Evolutionary conservation across 2,888 invertebrate genomes (phyloP).

Genomic region (Congeria kusceri): DNA sequence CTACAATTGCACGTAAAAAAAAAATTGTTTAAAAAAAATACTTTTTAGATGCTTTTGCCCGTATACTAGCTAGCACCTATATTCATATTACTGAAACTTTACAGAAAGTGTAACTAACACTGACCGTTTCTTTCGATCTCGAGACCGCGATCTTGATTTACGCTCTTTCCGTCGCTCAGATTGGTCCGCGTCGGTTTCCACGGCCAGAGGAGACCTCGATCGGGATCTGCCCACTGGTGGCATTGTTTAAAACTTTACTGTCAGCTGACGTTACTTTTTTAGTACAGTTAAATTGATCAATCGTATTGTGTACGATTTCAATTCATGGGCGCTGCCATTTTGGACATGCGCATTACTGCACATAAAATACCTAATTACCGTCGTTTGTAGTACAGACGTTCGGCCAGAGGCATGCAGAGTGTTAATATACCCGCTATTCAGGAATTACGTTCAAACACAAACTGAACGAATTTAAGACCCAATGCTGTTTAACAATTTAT

Average conservation of each 20-base stretch:
- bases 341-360: conserved; percentile 15
- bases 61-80: too few relatives aligned
- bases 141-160: conserved; percentile 57
- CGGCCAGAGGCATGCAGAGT: too few relatives aligned
- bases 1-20: not conserved
- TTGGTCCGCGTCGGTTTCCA: conserved; percentile 18
- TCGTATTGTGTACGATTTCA: conserved; percentile 6
- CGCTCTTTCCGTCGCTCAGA: conserved; percentile 60
- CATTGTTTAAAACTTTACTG: conserved; percentile 18
- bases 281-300: not conserved
- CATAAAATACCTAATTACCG: too few relatives aligned
- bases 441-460: too few relatives aligned
- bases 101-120: too few relatives aligned
- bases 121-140: conserved; percentile 59
- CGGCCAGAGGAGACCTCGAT: conserved; percentile 48
- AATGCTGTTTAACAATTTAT: too few relatives aligned
- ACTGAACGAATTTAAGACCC: too few relatives aligned
- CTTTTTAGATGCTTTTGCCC: not conserved
- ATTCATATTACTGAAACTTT: not conserved
- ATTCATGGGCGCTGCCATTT: conserved; percentile 32
- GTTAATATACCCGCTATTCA: too few relatives aligned
- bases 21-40: not conserved
- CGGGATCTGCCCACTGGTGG: conserved; percentile 47
- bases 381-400: too few relatives aligned
- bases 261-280: not conserved